A percentile compares a stretch with the other conserved stretches of the same genome.
Evolutionary conservation across 2,888 invertebrate species (phyloP).

Genomic region (Oscheius sp.): DNA sequence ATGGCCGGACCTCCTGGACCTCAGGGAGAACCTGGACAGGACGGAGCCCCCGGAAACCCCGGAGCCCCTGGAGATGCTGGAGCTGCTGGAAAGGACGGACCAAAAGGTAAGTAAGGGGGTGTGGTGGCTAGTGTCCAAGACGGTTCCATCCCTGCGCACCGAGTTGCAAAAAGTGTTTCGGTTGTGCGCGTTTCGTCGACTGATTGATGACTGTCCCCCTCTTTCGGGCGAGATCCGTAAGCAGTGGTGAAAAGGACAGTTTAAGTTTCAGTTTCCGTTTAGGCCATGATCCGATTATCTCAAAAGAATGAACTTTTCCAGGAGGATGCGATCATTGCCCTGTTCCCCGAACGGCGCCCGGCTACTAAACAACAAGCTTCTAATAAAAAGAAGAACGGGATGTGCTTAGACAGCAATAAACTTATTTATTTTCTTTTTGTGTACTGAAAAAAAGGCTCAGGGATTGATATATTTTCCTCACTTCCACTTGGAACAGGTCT

Average conservation of each 20-base stretch:
- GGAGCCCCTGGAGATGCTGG: constrained; percentile 62
- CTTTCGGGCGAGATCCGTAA: constrained; percentile 6
- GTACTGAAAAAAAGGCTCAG: constrained; percentile 16
- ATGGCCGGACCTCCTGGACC: constrained; percentile 44
- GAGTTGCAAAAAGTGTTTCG: constrained; percentile 33
- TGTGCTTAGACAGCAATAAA: constrained; percentile 14
- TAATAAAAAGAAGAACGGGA: constrained; percentile 11
- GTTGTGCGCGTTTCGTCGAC: constrained; percentile 20
- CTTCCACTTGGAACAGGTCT: constrained; percentile 34
- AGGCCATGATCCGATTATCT: not conserved
- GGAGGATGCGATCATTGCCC: constrained; percentile 63
- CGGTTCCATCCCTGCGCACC: constrained; percentile 8
- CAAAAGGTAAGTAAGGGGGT: constrained; percentile 31
- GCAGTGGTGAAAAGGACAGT: constrained; percentile 11
- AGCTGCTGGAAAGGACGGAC: constrained; percentile 57
- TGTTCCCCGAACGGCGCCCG: constrained; percentile 56
- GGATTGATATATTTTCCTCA: constrained; percentile 16
- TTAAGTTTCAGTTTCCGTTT: constrained; percentile 24
- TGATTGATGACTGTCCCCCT: constrained; percentile 24
- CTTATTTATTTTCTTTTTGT: not conserved
- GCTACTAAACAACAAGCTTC: constrained; percentile 40
- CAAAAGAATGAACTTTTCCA: constrained; percentile 14
- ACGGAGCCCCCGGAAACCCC: constrained; percentile 57
- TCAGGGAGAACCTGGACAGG: constrained; percentile 49
- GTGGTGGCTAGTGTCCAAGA: constrained; percentile 4